These are phyloP conservation scores for Venturia canescens DNA, from an alignment of 1,140 invertebrate species.

Conservation along the genomic window DNA sequence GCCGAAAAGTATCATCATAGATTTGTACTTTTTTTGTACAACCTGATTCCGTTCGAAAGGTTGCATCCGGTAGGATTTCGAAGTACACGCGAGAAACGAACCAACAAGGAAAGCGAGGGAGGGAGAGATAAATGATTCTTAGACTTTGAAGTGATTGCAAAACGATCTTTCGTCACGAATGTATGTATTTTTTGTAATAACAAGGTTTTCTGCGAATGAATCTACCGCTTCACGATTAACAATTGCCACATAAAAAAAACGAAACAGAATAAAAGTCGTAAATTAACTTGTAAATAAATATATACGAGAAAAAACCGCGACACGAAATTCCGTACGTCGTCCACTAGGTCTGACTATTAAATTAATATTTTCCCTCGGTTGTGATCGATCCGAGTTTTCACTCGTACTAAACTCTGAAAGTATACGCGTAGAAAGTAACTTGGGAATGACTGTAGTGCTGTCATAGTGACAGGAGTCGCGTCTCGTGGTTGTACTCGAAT, in stretches of 20 bases:
- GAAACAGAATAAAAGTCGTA: too few relatives aligned
- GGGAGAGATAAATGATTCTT: neutral
- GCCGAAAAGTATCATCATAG: slow-evolving; percentile 57
- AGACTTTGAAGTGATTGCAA: neutral
- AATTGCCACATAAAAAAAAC: too few relatives aligned
- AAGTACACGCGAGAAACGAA: neutral
- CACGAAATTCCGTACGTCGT: neutral
- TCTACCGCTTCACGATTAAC: too few relatives aligned
- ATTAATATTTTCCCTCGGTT: slow-evolving; percentile 15
- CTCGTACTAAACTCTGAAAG: neutral
- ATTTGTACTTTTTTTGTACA: slow-evolving; percentile 37
- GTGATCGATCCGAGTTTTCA: neutral
- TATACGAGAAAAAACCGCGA: too few relatives aligned
- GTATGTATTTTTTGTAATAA: neutral
- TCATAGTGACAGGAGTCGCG: neutral
- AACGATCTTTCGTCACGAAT: too few relatives aligned
- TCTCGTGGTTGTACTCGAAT: neutral
- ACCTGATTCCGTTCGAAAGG: slow-evolving; percentile 7
- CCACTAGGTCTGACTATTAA: neutral
- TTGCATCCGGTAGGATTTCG: slow-evolving; percentile 11
- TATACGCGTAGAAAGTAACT: neutral
- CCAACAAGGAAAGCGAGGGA: neutral
- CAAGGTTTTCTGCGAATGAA: too few relatives aligned
- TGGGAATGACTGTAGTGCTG: slow-evolving; percentile 12
- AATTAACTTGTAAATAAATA: too few relatives aligned